Evolutionary conservation across 2,113 vertebrate genomes (phyloP).

Genomic region (Manacus vitellinus): DNA sequence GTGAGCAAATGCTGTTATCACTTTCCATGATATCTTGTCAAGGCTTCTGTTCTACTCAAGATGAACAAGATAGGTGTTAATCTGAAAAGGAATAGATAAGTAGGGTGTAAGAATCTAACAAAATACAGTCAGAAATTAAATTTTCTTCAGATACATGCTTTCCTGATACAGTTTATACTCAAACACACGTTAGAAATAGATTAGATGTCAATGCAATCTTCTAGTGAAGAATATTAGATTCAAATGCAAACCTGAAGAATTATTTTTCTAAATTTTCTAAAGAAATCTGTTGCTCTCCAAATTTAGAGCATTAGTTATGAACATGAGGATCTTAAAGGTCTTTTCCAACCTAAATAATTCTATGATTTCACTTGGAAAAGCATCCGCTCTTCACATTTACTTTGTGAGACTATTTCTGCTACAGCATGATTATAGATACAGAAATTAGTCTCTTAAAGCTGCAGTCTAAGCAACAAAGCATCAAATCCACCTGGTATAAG

Average conservation of each 20-base stretch:
- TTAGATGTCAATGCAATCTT: neutral
- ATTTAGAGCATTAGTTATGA: neutral
- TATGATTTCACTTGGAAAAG: neutral
- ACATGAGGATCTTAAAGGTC: neutral
- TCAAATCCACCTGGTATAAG: neutral
- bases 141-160: neutral
- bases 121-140: neutral
- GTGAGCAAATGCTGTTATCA: neutral
- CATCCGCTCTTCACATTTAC: neutral
- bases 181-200: neutral
- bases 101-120: neutral
- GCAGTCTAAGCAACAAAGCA: neutral
- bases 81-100: neutral
- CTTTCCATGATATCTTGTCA: neutral
- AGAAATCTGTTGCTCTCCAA: neutral
- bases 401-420: neutral
- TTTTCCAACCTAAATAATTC: neutral
- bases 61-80: neutral
- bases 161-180: neutral
- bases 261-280: neutral
- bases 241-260: neutral
- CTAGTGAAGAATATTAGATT: neutral
- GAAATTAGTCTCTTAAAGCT: neutral
- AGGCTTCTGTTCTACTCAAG: neutral
- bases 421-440: neutral